Base-by-base conservation (phyloP, 2,113 vertebrate species). In the Vombatus ursinus region DNA sequence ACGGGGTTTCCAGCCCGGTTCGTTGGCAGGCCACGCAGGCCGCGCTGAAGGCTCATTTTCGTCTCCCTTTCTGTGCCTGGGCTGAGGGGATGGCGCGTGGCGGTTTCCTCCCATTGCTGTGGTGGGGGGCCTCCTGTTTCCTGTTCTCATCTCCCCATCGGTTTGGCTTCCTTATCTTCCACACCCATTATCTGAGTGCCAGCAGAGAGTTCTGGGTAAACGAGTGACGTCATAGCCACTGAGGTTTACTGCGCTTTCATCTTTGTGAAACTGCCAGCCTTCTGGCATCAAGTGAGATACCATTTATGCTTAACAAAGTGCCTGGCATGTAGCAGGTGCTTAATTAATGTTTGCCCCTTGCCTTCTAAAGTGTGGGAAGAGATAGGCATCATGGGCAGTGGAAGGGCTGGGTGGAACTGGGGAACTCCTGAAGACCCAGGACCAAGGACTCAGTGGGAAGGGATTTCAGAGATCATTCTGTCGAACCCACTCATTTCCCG, bases 91-190 rank as follows among this genome's bases (percentile, higher is more conserved):
- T 94, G 48, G 89, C 19, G 95, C 97, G 98, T 91, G 96, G 96
- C 90, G 96, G 96, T 97, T 98, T 98, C 97, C 97, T 98, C 94
- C 96, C 95, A 95, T 95, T 0, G 1, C 89, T 96, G 94, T 23
- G 95, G 97, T 91, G 93, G 94, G 95, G 98, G 96, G 97, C 98
- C 98, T 97, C 96, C 48, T 92, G 49, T 97, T 99, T 99, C 98
- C 98, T 98, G 98, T 98, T 97, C 97, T 98, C 97, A 98, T 98
- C 98, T 98, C 96, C 91, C 95, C 97, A 97, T 98, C 97, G 91
- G 6, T 94, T 96, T 84, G 37, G 94, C 91, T 97, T 94, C 94
- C 92, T 96, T 98, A 98, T 98, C 97, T 98, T 68, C 77, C 90
- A 95, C 51, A 93, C 90, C 90, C 97, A 98, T 98, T 97, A 48